Evolutionary conservation across 1,140 invertebrate species (phyloP).

Genomic region (Meloidogyne hapla): DNA sequence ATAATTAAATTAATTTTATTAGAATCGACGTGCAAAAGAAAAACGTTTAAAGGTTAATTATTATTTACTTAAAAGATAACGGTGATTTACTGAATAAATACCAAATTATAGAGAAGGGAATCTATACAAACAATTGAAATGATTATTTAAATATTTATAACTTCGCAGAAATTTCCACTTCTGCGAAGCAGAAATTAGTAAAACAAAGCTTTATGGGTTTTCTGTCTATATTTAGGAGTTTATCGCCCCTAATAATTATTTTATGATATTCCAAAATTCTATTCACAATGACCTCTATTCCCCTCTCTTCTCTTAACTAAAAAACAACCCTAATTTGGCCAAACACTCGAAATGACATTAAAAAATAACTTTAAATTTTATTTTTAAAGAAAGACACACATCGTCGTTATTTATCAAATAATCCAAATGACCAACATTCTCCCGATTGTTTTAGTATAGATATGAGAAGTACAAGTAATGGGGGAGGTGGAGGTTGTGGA

Average conservation of each 20-base stretch:
- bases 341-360: background rate
- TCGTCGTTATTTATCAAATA: constrained; percentile 76
- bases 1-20: constrained; percentile 61
- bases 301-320: no score
- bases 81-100: no score
- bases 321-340: background rate
- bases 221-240: no score
- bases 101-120: no score
- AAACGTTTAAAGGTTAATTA: constrained; percentile 66
- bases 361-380: background rate
- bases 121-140: no score
- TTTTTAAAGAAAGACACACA: constrained; percentile 85
- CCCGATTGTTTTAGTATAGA: background rate
- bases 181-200: no score
- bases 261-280: no score
- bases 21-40: constrained; percentile 76
- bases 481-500: background rate
- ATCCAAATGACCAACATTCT: background rate
- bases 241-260: no score
- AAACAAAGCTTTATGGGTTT: no score
- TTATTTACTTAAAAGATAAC: constrained; percentile 80
- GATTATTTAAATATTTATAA: no score
- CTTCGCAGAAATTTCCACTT: no score
- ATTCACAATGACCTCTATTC: no score
- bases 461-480: background rate